Evolutionary conservation across 2,797 vertebrate species (phyloP).

Genomic region (Bovichtus diacanthus): DNA sequence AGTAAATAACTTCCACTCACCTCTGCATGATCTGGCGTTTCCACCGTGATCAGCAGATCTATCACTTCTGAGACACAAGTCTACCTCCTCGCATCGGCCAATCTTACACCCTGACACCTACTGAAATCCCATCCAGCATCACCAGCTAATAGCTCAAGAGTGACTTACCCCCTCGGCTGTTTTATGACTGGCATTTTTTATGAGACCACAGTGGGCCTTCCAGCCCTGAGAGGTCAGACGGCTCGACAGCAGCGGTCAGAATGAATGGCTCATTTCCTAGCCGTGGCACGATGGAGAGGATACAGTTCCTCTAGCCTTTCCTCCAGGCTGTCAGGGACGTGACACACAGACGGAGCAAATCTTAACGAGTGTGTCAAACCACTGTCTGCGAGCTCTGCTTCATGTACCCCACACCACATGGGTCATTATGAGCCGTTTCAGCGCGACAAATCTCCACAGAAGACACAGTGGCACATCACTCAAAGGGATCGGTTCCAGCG

Average conservation of each 20-base stretch:
- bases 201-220: conserved; percentile 76
- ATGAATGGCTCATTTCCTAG: conserved; percentile 78
- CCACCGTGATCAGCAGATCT: conserved; percentile 50
- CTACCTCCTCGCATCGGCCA: conserved; percentile 56
- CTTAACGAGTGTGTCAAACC: conserved; percentile 63
- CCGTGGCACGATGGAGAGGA: conserved; percentile 74
- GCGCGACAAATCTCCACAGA: conserved; percentile 44
- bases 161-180: conserved; percentile 72
- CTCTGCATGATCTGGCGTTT: conserved; percentile 36
- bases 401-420: conserved; percentile 54
- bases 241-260: conserved; percentile 74
- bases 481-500: conserved; percentile 39
- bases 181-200: conserved; percentile 83
- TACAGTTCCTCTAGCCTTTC: conserved; percentile 62
- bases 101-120: conserved; percentile 77
- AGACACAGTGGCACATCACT: conserved; percentile 36
- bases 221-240: conserved; percentile 75
- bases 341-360: conserved; percentile 52
- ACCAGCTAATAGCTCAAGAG: conserved; percentile 73
- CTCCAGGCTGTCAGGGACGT: conserved; percentile 58
- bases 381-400: conserved; percentile 66
- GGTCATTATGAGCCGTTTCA: conserved; percentile 54
- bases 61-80: conserved; percentile 50
- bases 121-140: conserved; percentile 80
- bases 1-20: conserved; percentile 39